These are phyloP conservation scores for Acronicta psi DNA, from an alignment of 2,888 invertebrate genomes.

Conservation along the genomic window DNA sequence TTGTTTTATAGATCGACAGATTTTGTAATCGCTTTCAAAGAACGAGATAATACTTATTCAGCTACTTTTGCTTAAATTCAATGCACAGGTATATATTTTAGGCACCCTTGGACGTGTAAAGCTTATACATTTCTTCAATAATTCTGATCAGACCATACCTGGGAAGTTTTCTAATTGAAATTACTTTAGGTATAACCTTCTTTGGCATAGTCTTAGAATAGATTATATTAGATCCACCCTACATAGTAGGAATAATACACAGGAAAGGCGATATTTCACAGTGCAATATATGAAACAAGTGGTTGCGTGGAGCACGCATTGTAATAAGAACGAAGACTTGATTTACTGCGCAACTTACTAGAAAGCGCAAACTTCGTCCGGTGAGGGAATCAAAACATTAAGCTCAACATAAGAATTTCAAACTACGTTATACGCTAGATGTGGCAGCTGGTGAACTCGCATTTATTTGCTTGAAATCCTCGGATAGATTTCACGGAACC, in stretches of 20 bases:
- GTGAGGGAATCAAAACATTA: slow-evolving; percentile 56
- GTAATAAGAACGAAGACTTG: slow-evolving; percentile 54
- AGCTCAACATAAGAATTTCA: slow-evolving; percentile 57
- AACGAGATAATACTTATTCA: no score
- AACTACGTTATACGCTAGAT: slow-evolving; percentile 47
- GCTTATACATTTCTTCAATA: no score
- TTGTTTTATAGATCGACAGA: no score
- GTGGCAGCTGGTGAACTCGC: slow-evolving; percentile 34
- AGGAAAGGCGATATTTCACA: background rate
- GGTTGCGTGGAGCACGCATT: slow-evolving; percentile 45
- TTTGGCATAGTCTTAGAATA: no score
- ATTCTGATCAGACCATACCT: no score
- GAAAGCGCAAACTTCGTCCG: slow-evolving; percentile 56
- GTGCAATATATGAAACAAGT: slow-evolving; percentile 48
- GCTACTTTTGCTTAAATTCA: no score
- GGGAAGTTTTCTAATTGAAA: no score
- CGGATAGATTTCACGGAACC: slow-evolving; percentile 32
- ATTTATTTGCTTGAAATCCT: slow-evolving; percentile 45
- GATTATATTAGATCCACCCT: no score
- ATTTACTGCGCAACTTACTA: slow-evolving; percentile 60
- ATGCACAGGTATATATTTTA: no score
- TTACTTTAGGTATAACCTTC: no score
- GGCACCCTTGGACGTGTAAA: no score
- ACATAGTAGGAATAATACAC: background rate
- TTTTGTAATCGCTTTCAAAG: no score